Base-by-base conservation (phyloP, 2,888 invertebrate genomes). In the Melangyna quadrimaculata region DNA sequence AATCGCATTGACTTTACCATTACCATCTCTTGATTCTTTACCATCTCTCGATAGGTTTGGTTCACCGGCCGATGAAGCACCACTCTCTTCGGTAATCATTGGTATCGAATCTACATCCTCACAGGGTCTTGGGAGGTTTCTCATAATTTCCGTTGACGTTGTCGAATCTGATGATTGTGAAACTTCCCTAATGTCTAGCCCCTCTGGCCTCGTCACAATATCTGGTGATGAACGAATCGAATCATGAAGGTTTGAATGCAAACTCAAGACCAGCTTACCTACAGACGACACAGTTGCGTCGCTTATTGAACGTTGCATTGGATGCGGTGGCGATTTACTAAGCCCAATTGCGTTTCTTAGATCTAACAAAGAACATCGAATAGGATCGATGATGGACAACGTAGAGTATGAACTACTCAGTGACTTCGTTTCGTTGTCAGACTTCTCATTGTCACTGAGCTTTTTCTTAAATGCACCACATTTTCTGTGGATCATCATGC, bases 401-500 rank as follows among this genome's bases (percentile, higher is more conserved):
- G 93, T 94, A 0, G 93, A 93, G 0, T 93, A 92, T 53, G 93
- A 93, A 0, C 94, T 94, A 87, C 92, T 93, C 9, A 94, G 80
- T 7, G 94, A 94, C 70, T 90, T 90, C 5, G 87, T 93, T 90
- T 89, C 89, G 93, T 90, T 88, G 91, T 90, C 80, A 92, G 92
- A 65, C 24, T 79, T 78, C 8, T 63, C 63, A 2, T 32, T 63
- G 17, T 94, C 94, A 3, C 93, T 90, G 71, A 93, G 92, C 88
- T 93, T 94, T 4, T 94, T 93, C 89, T 94, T 93, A n/a, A 94
- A 90, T n/a, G 93, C 94, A 1, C 93, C 93, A 88, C 95, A 94
- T 89, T 94, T 94, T 89, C 94, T 95, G 0, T 94, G 93, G 14
- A 96, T 93, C 35, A 95, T 93, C 89, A 93, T 93, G 61, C 94